Base-by-base conservation (phyloP, 2,888 invertebrate genomes). In the Plagodis dolabraria region DNA sequence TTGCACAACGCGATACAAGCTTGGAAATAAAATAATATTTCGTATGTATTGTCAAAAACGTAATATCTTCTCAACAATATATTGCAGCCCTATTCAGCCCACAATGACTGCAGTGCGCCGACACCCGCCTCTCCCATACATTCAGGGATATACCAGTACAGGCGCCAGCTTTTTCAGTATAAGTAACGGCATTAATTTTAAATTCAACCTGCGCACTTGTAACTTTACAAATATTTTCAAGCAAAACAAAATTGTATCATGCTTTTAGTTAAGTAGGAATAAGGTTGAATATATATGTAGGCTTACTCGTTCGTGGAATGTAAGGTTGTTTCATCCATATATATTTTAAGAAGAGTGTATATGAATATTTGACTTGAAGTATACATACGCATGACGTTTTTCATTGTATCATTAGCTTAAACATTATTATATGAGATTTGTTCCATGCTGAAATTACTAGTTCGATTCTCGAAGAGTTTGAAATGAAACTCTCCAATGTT, bases 91-190 rank as follows among this genome's bases (percentile, higher is more conserved):
- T 47, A 45, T 44, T 35, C 40, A 10, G 43, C 35, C 48, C 69
- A 57, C 75, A 73, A 61, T 68, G 63, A 63, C 67, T 72, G 71
- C 69, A 69, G 47, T 62, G 64, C 59, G 59, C 51, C 59, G 67
- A 68, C 71, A 65, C 67, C 58, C 67, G 60, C 56, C 45, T 49
- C 45, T 42, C 51, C 60, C 68, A 68, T 71, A 76, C 67, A 69
- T 76, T 74, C 47, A 51, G 48, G 60, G 63, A 69, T 69, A 70
- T 69, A 66, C 60, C 57, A 47, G 53, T 47, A 43, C 47, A 43
- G 43, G 43, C 40, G 47, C 53, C 58, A 60, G 64, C 62, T 57
- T 68, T 67, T 65, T 60, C 57, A 42, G 54, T 43, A 43, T 44
- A 47, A 5, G 45, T 56, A 53, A 66, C 47, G 12, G 44, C 57